Evolutionary conservation across 2,797 vertebrate genomes (phyloP).

Genomic region (Argyrosomus regius): DNA sequence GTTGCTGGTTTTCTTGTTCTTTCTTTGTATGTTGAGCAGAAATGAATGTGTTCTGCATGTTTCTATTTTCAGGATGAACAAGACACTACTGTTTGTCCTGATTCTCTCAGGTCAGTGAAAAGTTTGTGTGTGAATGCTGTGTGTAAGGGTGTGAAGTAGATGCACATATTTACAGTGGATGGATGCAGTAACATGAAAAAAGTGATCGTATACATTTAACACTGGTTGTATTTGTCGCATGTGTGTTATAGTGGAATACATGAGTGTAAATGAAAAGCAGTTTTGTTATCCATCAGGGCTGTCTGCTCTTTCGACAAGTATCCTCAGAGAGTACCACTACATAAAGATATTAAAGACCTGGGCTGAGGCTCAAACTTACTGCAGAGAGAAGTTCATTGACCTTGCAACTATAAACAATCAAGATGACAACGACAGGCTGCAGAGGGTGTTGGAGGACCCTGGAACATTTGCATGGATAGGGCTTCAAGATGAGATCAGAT

Average conservation of each 20-base stretch:
- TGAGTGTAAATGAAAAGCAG: not conserved
- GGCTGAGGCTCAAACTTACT: conserved; percentile 63
- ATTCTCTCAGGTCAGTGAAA: conserved; percentile 44
- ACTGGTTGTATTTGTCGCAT: not conserved
- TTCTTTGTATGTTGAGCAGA: not conserved
- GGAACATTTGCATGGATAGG: conserved; percentile 54
- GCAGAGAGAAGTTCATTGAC: conserved; percentile 64
- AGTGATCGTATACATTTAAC: not conserved
- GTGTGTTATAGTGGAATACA: not conserved
- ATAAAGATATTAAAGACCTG: conserved; percentile 47
- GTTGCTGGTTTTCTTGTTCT: not conserved
- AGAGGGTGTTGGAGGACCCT: not conserved
- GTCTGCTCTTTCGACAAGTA: not conserved
- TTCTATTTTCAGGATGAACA: conserved; percentile 46
- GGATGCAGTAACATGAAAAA: not conserved
- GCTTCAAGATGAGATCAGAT: conserved; percentile 51
- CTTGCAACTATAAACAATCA: conserved; percentile 51
- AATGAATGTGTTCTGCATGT: not conserved
- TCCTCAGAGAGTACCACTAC: conserved; percentile 49
- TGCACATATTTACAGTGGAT: not conserved
- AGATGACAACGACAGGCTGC: conserved; percentile 10
- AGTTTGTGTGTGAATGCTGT: not conserved
- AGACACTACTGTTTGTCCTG: conserved; percentile 12
- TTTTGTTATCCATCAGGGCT: conserved; percentile 36
- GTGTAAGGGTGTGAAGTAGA: not conserved